Evolutionary conservation across 2,888 invertebrate genomes (phyloP).

Genomic region (Ditylenchus weischeri): DNA sequence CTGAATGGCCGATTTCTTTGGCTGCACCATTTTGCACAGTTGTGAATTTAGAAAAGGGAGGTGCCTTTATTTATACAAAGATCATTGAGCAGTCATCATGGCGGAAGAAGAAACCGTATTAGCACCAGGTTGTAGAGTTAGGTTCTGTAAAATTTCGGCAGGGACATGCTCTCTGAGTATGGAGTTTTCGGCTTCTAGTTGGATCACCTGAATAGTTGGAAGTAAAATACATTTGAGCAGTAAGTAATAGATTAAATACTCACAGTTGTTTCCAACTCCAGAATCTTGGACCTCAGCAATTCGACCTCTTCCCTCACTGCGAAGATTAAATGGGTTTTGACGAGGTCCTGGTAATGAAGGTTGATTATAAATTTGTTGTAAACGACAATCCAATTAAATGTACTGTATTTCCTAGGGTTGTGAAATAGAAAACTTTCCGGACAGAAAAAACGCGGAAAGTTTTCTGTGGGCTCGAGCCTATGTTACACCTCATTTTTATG

Average conservation of each 20-base stretch:
- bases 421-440: too few relatives aligned
- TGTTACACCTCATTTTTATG: too few relatives aligned
- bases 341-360: slow-evolving; percentile 35
- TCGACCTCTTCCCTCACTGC: slow-evolving; percentile 47
- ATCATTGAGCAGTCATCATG: not conserved
- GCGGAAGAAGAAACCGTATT: not conserved
- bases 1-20: too few relatives aligned
- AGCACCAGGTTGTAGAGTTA: slow-evolving; percentile 5
- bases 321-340: slow-evolving; percentile 44
- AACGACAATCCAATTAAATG: too few relatives aligned
- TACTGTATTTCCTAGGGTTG: too few relatives aligned
- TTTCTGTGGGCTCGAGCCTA: too few relatives aligned
- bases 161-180: slow-evolving; percentile 82
- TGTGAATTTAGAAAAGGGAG: too few relatives aligned
- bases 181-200: slow-evolving; percentile 83
- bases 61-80: too few relatives aligned
- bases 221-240: not conserved
- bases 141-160: slow-evolving; percentile 72
- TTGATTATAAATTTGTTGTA: slow-evolving; percentile 13
- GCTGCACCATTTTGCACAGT: too few relatives aligned
- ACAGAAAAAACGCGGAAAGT: too few relatives aligned
- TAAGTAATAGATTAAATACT: not conserved
- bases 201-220: slow-evolving; percentile 59
- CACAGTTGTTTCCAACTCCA: slow-evolving; percentile 39
- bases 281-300: slow-evolving; percentile 31